Evolutionary conservation across 2,113 vertebrate species (phyloP).

Genomic region (Glaucomys volans): DNA sequence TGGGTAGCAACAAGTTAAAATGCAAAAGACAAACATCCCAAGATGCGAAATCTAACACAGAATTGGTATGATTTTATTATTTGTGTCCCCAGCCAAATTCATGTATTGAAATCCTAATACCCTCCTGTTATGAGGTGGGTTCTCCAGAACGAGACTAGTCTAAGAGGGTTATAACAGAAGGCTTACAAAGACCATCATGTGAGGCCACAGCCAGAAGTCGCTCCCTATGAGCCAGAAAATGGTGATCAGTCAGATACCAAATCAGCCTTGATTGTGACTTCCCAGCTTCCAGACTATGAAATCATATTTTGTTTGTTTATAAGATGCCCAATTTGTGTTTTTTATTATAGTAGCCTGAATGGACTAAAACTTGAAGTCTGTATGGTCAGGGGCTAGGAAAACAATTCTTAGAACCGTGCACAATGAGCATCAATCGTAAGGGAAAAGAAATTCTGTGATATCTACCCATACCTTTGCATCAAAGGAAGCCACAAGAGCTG

Average conservation of each 20-base stretch:
- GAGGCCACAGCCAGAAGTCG: not conserved
- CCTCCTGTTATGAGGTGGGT: not conserved
- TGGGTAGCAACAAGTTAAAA: not conserved
- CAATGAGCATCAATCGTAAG: not conserved
- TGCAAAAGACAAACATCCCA: not conserved
- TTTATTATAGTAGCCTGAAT: not conserved
- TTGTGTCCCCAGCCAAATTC: not conserved
- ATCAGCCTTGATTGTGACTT: not conserved
- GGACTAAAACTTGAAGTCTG: not conserved
- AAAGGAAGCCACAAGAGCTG: not conserved
- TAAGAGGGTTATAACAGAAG: not conserved
- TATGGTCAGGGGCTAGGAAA: not conserved
- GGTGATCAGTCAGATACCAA: not conserved
- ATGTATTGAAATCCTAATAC: not conserved
- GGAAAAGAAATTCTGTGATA: not conserved
- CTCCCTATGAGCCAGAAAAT: not conserved
- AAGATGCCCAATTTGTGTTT: not conserved
- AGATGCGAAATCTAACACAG: not conserved
- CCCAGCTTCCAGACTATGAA: not conserved
- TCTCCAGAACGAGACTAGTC: not conserved
- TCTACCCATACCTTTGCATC: not conserved
- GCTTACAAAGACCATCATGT: not conserved
- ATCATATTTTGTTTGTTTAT: too few relatives aligned
- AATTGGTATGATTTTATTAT: not conserved
- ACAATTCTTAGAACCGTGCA: not conserved